phyloP scores from a whole-genome alignment of 2,113 vertebrate genomes.

The Python bivittatus region DNA sequence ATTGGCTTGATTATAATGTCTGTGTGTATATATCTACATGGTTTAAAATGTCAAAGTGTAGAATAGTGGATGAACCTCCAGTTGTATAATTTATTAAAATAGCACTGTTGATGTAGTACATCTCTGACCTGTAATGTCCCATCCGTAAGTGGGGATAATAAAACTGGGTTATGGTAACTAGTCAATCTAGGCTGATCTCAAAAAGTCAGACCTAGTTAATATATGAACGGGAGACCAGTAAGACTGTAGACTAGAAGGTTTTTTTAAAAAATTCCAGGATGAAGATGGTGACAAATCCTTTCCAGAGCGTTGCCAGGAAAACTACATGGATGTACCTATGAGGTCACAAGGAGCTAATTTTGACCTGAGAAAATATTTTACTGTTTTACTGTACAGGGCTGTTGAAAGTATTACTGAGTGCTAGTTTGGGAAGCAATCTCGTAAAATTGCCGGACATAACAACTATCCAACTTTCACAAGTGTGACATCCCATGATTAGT shows the following conservation, averaged over 20 bases:
- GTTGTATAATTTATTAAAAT: background rate
- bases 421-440: background rate
- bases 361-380: background rate
- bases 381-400: background rate
- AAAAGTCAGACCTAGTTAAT: no score
- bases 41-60: background rate
- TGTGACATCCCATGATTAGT: background rate
- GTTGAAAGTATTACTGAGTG: background rate
- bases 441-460: background rate
- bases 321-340: background rate
- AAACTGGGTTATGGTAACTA: background rate
- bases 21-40: background rate
- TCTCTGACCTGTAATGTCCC: background rate
- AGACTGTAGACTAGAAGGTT: background rate
- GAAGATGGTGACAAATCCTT: background rate
- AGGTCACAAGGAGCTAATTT: background rate
- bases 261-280: background rate
- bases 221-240: background rate
- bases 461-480: background rate
- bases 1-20: background rate
- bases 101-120: background rate
- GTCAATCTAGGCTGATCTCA: no score
- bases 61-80: background rate
- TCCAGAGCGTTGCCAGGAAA: background rate
- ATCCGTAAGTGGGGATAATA: background rate